Base-by-base conservation (phyloP, 2,797 vertebrate genomes). In the Craterocephalus amniculus region DNA sequence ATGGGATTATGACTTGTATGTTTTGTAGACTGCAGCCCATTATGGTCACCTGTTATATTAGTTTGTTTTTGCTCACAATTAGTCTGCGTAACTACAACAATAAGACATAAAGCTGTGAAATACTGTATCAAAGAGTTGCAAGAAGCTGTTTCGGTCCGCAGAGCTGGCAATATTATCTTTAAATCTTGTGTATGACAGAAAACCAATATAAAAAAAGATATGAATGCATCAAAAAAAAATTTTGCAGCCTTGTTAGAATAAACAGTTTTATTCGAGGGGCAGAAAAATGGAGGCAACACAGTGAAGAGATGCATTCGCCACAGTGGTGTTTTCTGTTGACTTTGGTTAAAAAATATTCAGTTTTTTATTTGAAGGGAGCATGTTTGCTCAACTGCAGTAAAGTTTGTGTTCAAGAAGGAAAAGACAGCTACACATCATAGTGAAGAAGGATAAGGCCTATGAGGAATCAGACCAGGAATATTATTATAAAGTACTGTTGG, bases 1-100 rank as follows among this genome's bases (percentile, higher is more conserved):
- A 29, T 68, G 34, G 60, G 52, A 57, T 63, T 38, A 59, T 43
- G 36, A 57, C 61, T 20, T 55, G 58, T 29, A 74, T 27, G 27
- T 61, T 61, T 43, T 68, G n/a, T 20, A 73, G 58, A 69, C 34
- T 38, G 16, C 32, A 34, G 8, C 8, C 32, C 32, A 34, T 34
- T 4, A 7, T 34, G 32, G 2, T 34, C 32, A 34, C 5, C 32
- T 3, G 32, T 34, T 34, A 6, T 6, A 49, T 61, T 40, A 35
- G 3, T 67, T 43, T 63, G 35, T 24, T 43, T 67, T 49, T 45
- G 13, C 45, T 29, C 2, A 34, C 1, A 54, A 35, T 58, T 4
- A 31, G 56, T 65, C 20, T 57, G 26, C 12, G 56, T 52, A 49
- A 8, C 35, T 43, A n/a, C 36, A 34, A 49, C 13, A 73, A 26